Conservation (phyloP, 2,888 invertebrate genomes). For the Stenchaetothrips biformis region DNA sequence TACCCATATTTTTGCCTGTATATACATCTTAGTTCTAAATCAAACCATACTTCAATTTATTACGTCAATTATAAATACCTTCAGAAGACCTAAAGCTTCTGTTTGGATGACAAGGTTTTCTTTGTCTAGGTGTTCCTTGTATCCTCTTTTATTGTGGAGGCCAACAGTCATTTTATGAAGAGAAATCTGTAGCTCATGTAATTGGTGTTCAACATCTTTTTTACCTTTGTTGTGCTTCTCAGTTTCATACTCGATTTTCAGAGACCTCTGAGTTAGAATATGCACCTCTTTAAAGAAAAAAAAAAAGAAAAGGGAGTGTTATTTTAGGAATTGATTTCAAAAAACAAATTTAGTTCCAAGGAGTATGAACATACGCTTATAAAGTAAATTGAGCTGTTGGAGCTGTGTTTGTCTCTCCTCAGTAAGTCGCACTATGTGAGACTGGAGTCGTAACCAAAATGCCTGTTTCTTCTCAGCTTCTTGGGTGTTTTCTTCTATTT, state of each 20-base stretch:
- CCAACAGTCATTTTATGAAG: slow-evolving; percentile 49
- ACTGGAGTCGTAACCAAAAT: slow-evolving; percentile 73
- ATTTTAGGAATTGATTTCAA: slow-evolving; percentile 47
- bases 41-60: slow-evolving; percentile 26
- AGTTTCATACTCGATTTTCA: slow-evolving; percentile 62
- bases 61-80: slow-evolving; percentile 42
- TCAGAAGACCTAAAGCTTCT: slow-evolving; percentile 51
- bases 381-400: slow-evolving; percentile 62
- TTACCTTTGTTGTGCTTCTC: slow-evolving; percentile 55
- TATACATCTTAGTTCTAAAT: slow-evolving; percentile 20
- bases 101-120: slow-evolving; percentile 53
- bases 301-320: slow-evolving; percentile 24
- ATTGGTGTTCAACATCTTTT: slow-evolving; percentile 53
- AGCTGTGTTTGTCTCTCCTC: slow-evolving; percentile 63
- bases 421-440: slow-evolving; percentile 63
- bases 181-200: slow-evolving; percentile 58
- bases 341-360: not conserved
- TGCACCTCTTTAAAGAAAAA: slow-evolving; percentile 46
- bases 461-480: slow-evolving; percentile 62
- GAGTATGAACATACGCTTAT: slow-evolving; percentile 57
- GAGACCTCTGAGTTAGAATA: slow-evolving; percentile 68
- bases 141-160: slow-evolving; percentile 50
- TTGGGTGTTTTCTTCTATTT: slow-evolving; percentile 56
- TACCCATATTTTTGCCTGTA: not conserved
- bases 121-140: slow-evolving; percentile 52